phyloP scores from a whole-genome alignment of 1,140 invertebrate species.

The Bombus turneri region DNA sequence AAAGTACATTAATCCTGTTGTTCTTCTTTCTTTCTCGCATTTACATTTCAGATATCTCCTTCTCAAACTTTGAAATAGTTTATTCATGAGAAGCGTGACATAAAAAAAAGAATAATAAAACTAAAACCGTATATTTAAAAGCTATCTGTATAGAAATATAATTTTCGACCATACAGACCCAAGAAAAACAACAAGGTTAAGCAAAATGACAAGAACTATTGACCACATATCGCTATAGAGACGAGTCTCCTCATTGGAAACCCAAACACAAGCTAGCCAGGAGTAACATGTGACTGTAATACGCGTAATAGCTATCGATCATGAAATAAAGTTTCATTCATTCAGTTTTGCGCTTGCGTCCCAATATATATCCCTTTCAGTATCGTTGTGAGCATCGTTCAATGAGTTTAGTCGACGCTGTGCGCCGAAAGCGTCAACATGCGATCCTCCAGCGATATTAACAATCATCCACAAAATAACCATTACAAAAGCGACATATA shows the following conservation, averaged over 20 bases:
- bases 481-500: constrained; percentile 49
- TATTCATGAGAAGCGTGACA: neutral
- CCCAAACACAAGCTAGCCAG: neutral
- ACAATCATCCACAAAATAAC: constrained; percentile 4
- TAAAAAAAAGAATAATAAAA: neutral
- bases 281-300: neutral
- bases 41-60: neutral
- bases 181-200: neutral
- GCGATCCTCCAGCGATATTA: constrained; percentile 6
- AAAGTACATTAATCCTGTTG: neutral
- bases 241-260: neutral
- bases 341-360: constrained; percentile 50
- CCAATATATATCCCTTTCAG: neutral
- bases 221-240: neutral
- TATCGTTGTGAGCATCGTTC: no score
- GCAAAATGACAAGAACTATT: neutral
- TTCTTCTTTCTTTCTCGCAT: neutral
- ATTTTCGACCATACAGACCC: neutral
- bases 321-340: constrained; percentile 11
- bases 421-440: constrained; percentile 9
- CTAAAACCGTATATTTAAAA: neutral
- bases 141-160: neutral
- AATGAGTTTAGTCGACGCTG: constrained; percentile 23
- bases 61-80: neutral
- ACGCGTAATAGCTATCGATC: neutral